These are phyloP conservation scores for Sminthurinus signatus DNA, from an alignment of 1,140 invertebrate genomes.

Conservation along the genomic window DNA sequence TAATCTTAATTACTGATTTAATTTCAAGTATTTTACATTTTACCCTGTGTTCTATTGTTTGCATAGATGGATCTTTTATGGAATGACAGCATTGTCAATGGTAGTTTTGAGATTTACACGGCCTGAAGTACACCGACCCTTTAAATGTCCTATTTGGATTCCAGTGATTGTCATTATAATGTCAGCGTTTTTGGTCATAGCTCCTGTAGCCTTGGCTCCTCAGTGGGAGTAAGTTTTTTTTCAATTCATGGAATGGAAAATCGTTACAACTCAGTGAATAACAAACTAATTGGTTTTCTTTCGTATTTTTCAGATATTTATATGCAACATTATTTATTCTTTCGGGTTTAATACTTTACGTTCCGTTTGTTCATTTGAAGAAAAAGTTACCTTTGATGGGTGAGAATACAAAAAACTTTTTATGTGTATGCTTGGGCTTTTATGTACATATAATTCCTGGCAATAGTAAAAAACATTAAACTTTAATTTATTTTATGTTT, in stretches of 20 bases:
- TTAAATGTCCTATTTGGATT: slow-evolving; percentile 59
- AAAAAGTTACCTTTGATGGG: slow-evolving; percentile 42
- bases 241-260: too few relatives aligned
- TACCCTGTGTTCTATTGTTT: slow-evolving; percentile 66
- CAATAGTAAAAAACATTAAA: too few relatives aligned
- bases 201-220: slow-evolving; percentile 50
- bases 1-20: too few relatives aligned
- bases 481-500: too few relatives aligned
- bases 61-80: slow-evolving; percentile 92
- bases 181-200: slow-evolving; percentile 51
- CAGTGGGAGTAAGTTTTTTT: too few relatives aligned
- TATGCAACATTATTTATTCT: slow-evolving; percentile 51
- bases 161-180: slow-evolving; percentile 49
- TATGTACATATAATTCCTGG: too few relatives aligned
- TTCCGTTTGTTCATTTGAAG: slow-evolving; percentile 51
- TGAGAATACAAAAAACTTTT: slow-evolving; percentile 27
- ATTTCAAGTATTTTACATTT: too few relatives aligned
- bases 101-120: slow-evolving; percentile 81
- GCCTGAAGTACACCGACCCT: slow-evolving; percentile 77
- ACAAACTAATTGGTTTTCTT: too few relatives aligned
- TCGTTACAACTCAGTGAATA: too few relatives aligned
- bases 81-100: slow-evolving; percentile 77
- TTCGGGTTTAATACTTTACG: slow-evolving; percentile 50
- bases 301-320: slow-evolving; percentile 44
- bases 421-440: too few relatives aligned